Base-by-base conservation (phyloP, 35 echinoderm and acorn worm genomes). In the Nesometra sesokonis region DNA sequence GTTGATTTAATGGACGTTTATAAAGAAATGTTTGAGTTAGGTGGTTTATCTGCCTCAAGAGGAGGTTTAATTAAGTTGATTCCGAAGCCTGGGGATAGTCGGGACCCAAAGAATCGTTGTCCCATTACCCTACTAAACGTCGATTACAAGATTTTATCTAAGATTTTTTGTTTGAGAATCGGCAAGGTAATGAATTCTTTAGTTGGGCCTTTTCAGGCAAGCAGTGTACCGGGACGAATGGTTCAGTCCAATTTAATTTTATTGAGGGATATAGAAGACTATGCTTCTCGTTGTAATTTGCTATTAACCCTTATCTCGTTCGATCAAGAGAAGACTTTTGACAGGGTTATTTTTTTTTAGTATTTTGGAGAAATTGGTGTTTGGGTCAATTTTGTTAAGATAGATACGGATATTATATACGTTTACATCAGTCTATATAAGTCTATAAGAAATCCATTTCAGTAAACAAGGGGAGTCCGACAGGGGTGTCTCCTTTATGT, bases 241-340 rank as follows among this genome's bases (percentile, higher is more conserved):
- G 57, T 89, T 57, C 57, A 80, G 9, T 39, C 80, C 8, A 88
- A 93, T 80, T n/a, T 85, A 2, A 57, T 77, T 3, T 39, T 79
- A 35, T 35, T 88, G 17, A 79, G 80, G n/a, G 90, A 92, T 47
- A n/a, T 88, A 0, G 37, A 79, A 9, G 31, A 86, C 8, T 87
- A 77, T 87, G 46, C 40, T 0, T 77, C 76, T 5, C 23, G 46
- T 32, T 30, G 32, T 57, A 34, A 83, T 83, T 30, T 46, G 32
- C 40, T 32, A 17, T 37, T 85, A 38, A 46, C 52, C 2, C 9
- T 67, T 13, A 33, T 92, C 17, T 31, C 47, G n/a, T 57, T 88
- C 27, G 82, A 92, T 88, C 86, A 88, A 33, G 29, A 85, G 5
- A 88, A 92, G 34, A 86, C 91, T 17, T 92, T 92, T 46, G 91